Evolutionary conservation across 2,888 invertebrate genomes (phyloP), one percentile per base, ranked within the genome.

Genomic region (Isoperla grammatica): DNA sequence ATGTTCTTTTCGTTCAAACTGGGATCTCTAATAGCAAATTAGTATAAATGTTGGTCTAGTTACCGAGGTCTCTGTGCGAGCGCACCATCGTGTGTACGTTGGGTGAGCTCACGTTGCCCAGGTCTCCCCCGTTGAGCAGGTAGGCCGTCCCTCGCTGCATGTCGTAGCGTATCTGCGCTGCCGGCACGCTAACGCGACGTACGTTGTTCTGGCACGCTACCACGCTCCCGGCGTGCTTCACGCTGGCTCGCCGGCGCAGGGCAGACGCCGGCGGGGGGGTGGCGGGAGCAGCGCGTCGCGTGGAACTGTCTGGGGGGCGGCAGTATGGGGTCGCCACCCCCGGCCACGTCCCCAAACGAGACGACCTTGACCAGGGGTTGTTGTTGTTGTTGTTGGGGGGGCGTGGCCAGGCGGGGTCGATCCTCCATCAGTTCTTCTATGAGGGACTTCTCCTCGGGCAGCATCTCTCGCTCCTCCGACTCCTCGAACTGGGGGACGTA

Each of bases 281-380:
- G 49, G 55, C 13, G 48, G 43, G 29, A 29, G 61, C 73, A 72
- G 59, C n/a, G 73, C 63, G 71, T 72, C 42, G 72, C 70, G 15
- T 73, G 68, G 61, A 73, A 75, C 60, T 74, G 74, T 59, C 70
- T 63, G 43, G 73, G 72, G 17, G 74, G 73, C 29, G 73, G 73
- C 13, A 73, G 66, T 40, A 73, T 73, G 4, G 72, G 59, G 46
- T 73, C 73, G 43, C 73, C 50, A 22, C 46, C 20, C 4, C 37
- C 13, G 13, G 65, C 62, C 8, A 63, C 61, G 39, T 65, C 65
- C 13, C 65, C 64, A 45, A 65, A 65, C 11, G 63, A 64, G 6
- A 65, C 64, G 5, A 63, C 65, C 48, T 50, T 58, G 17, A 23
- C 42, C 6, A 50, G 50, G 3, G 66, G 69, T 22, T 46, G 46